Conservation (phyloP, 2,797 vertebrate genomes). For the Aselliscus stoliczkanus region DNA sequence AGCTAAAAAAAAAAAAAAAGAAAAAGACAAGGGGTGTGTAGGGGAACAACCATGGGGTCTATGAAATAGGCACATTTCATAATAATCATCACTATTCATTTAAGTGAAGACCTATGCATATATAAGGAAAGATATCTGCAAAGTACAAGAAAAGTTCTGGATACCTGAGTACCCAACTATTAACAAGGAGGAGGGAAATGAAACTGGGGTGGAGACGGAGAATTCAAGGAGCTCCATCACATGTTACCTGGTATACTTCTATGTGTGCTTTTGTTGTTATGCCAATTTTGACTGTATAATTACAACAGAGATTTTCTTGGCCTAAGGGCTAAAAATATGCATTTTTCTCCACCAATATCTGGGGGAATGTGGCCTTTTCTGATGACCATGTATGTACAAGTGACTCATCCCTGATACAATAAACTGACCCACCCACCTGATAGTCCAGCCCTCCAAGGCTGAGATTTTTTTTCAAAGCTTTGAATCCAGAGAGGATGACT, state of each 20-base stretch:
- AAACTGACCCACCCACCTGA: background rate
- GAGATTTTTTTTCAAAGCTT: background rate
- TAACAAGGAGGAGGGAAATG: background rate
- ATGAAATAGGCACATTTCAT: background rate
- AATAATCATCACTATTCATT: background rate
- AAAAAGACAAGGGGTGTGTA: too few relatives aligned
- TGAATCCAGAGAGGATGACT: background rate
- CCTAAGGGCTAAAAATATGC: background rate
- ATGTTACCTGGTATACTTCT: background rate
- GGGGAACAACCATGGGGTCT: background rate
- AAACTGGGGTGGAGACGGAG: background rate
- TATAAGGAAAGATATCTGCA: background rate
- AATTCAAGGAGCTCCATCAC: background rate
- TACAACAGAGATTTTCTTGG: background rate
- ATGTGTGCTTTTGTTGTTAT: background rate
- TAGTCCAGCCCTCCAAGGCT: background rate
- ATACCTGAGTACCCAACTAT: background rate
- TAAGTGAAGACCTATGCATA: background rate
- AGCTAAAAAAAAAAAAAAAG: too few relatives aligned
- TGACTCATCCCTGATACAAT: background rate
- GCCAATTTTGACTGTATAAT: background rate
- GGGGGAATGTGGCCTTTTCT: background rate
- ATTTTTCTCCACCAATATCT: background rate
- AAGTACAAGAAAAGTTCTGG: background rate
- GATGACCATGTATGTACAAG: background rate